phyloP scores from a whole-genome alignment of 2,113 vertebrate species.

The Platanista minor region DNA sequence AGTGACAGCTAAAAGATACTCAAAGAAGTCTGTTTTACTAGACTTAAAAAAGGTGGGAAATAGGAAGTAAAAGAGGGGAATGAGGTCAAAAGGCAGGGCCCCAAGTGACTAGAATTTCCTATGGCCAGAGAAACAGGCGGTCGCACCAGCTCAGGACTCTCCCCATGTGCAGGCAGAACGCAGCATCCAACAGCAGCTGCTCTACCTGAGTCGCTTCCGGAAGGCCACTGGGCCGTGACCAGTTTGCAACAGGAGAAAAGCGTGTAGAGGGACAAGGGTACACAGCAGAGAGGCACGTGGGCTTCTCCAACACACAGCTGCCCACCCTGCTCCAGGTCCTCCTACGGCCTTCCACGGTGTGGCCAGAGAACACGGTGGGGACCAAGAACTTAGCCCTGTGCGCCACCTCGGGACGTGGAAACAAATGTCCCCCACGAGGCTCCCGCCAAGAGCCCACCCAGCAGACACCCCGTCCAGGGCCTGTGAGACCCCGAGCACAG shows the following conservation, averaged over 20 bases:
- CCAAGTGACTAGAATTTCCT: not conserved
- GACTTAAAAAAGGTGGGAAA: not conserved
- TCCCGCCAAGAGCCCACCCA: not conserved
- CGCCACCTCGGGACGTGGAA: not conserved
- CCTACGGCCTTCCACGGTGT: not conserved
- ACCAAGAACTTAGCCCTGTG: not conserved
- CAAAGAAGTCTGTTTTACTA: not conserved
- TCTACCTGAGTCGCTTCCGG: not conserved
- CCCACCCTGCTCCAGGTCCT: not conserved
- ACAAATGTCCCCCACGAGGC: not conserved
- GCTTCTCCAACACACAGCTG: not conserved
- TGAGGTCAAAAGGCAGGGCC: not conserved
- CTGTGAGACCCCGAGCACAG: not conserved
- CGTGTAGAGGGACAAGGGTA: not conserved
- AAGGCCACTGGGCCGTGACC: no score
- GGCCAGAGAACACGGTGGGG: no score
- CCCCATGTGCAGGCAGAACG: fast-evolving
- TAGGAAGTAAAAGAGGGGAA: not conserved
- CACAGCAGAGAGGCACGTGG: fast-evolving
- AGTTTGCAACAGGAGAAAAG: not conserved
- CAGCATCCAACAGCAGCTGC: fast-evolving
- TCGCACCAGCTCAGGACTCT: not conserved
- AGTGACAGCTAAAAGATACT: not conserved
- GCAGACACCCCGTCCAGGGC: not conserved
- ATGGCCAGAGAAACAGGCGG: not conserved